Conservation (phyloP, 2,888 invertebrate species). For the Eupeodes latifasciatus region DNA sequence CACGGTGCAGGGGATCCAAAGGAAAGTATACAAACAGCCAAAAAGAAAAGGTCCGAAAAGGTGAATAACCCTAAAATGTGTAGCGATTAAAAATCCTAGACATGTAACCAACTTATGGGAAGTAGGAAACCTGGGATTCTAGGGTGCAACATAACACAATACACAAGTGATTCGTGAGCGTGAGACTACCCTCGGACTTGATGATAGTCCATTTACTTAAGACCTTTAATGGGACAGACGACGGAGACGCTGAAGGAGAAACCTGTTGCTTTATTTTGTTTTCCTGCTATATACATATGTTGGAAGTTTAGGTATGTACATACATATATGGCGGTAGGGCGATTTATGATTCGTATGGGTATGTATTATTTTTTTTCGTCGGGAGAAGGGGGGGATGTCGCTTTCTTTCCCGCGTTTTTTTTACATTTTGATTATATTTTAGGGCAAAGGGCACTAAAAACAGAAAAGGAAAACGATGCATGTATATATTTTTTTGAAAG, state of each 20-base stretch:
- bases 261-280: conserved; percentile 57
- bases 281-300: not conserved
- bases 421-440: no score
- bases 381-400: no score
- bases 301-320: conserved; percentile 25
- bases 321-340: not conserved
- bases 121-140: not conserved
- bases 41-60: conserved; percentile 44
- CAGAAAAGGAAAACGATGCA: no score
- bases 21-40: not conserved
- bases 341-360: no score
- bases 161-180: conserved; percentile 52
- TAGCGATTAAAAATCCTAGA: conserved; percentile 74
- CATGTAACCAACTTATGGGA: conserved; percentile 70
- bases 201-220: not conserved
- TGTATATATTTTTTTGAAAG: no score
- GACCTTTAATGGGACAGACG: not conserved
- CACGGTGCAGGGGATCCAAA: not conserved
- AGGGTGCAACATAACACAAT: conserved; percentile 29
- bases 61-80: conserved; percentile 63
- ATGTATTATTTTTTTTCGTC: no score
- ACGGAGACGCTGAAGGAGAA: conserved; percentile 33
- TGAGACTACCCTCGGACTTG: conserved; percentile 54
- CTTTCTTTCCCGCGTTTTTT: no score
- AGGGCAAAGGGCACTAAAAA: no score